Evolutionary conservation across 30 jellyfish, hydroid and myxozoan species (phyloP), one percentile per base, ranked within the genome.

Genomic region (Nemopilema nomurai): DNA sequence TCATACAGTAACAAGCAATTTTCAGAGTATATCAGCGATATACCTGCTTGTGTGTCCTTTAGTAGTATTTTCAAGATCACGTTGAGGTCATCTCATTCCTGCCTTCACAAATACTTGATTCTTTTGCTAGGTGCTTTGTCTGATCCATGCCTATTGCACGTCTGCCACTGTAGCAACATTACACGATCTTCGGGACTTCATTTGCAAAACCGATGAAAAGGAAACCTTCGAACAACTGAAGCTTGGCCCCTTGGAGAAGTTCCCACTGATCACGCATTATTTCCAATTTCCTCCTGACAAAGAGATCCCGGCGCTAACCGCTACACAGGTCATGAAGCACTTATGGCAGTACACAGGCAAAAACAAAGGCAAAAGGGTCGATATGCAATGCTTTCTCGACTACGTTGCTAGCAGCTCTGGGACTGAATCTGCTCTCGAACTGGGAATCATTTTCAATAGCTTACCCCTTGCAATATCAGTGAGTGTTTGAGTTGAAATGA

Each of bases 191-290:
- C 92, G 87, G 70, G 79, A 75, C 51, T 86, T 85, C 81, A 79
- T 92, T 22, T 87, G 96, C 29, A 83, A 67, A 1, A 26, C 80
- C 63, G 96, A 82, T 28, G 63, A 63, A 30, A 88, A 87, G 70
- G 49, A 71, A 0, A 26, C 88, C 4, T 92, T 92, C 72, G 79
- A 27, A 1, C 97, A 92, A 31, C 88, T 85, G 74, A 77, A 78
- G 51, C 85, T 92, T 4, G 98, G 98, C 21, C 98, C 98, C 7
- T 74, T 92, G 74, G 97, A 92, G 77, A 88, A 92, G 53, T 81
- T 81, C 41, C 88, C 91, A 19, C 90, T 92, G 20, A 84, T 92
- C 62, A 78, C 53, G 51, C 62, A 77, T 26, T 28, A 72, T 67
- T 92, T 92, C 84, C 85, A 79, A 62, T 87, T 92, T 51, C 96